Conservation (phyloP, 2,113 vertebrate species). For the Nestor notabilis region DNA sequence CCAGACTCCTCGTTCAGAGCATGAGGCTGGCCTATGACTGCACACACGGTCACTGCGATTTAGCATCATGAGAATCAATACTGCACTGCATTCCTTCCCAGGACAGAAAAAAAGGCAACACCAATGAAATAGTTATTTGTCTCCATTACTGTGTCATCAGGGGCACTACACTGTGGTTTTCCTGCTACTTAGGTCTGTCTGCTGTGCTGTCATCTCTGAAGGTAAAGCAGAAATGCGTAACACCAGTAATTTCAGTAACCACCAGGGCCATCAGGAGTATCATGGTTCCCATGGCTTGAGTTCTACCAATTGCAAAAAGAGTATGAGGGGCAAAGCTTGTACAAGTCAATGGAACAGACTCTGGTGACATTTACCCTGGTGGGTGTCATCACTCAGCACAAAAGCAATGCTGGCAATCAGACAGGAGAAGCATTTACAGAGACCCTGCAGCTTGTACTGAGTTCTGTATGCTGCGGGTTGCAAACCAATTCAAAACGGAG, state of each 20-base stretch:
- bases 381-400: neutral
- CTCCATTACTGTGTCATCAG: neutral
- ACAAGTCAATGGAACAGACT: neutral
- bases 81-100: neutral
- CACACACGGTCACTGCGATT: neutral
- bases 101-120: neutral
- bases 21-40: fast-evolving
- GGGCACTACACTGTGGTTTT: conserved; percentile 20
- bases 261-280: neutral
- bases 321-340: neutral
- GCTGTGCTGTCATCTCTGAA: neutral
- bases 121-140: neutral
- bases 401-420: neutral
- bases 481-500: neutral
- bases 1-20: neutral
- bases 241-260: neutral
- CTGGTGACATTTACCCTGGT: neutral
- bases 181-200: neutral
- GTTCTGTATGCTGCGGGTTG: neutral
- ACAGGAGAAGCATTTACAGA: neutral
- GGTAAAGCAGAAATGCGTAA: neutral
- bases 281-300: neutral
- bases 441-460: neutral
- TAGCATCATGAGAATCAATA: neutral
- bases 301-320: neutral